Percentiles rank a stretch among this genome's conserved stretches.
phyloP scores from a whole-genome alignment of 2,113 vertebrate species.

The Saiga tatarica region DNA sequence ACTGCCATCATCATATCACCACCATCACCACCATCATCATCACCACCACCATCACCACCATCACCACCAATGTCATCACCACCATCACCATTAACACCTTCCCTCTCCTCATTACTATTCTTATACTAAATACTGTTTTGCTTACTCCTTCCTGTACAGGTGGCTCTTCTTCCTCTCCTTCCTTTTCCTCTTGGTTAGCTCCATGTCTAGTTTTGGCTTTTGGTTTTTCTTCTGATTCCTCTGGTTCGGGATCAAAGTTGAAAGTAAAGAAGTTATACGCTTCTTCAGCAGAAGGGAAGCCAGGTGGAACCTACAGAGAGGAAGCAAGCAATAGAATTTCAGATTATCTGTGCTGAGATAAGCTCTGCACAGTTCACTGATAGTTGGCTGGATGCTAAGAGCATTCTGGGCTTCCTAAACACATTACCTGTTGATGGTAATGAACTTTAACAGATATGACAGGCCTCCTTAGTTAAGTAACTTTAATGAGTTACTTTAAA shows the following conservation, averaged over 20 bases:
- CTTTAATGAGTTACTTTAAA: background rate
- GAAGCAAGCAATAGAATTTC: background rate
- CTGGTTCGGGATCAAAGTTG: conserved; percentile 89
- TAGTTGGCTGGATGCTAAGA: background rate
- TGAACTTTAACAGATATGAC: background rate
- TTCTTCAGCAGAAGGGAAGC: conserved; percentile 88
- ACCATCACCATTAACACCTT: accelerated
- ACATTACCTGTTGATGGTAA: background rate
- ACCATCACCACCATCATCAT: accelerated
- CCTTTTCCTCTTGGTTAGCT: conserved; percentile 61
- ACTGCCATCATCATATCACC: accelerated
- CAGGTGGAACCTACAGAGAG: conserved; percentile 77
- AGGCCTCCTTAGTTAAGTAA: background rate
- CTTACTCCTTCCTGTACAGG: conserved; percentile 67
- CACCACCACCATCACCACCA: accelerated
- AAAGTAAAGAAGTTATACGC: conserved; percentile 95
- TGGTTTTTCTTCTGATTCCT: conserved; percentile 37
- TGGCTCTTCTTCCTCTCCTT: conserved; percentile 68
- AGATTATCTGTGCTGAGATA: background rate
- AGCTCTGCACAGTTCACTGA: background rate
- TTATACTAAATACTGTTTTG: conserved; percentile 50
- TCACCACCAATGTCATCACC: accelerated
- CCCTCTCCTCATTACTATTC: too few relatives aligned
- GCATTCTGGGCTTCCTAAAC: background rate
- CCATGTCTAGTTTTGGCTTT: conserved; percentile 49